Evolutionary conservation across 2,797 vertebrate species (phyloP), one percentile per base, ranked within the genome.

Genomic region (Epinephelus coioides): DNA sequence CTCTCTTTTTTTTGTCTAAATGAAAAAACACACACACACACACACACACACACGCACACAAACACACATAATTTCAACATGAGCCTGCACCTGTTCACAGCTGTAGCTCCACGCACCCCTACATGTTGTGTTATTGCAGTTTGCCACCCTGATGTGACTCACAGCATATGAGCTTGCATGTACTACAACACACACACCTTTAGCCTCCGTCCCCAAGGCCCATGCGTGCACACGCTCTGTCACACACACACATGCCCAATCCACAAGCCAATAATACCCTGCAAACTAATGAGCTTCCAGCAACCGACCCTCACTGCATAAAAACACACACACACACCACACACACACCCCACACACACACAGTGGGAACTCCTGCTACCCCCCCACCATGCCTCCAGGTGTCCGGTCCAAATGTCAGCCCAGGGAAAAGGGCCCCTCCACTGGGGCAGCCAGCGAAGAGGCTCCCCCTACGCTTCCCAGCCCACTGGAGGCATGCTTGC

Each of bases 341-440:
- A n/a, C n/a, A n/a, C n/a, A n/a, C n/a, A n/a, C n/a, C 53, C 78
- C 49, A 83, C 51, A 64, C 71, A 64, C 34, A 76, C 38, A 40
- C 38, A 87, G 66, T 76, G 63, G 82, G 88, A 83, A 77, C 14
- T 73, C 68, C 69, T 82, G 64, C 86, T 83, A 84, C 83, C 85
- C 81, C 81, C 93, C 92, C 86, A 79, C 87, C 70, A 88, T 82
- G 92, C 82, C 90, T 92, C 92, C 93, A 94, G 95, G 93, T 95
- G 94, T 94, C 91, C 63, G 25, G 86, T 86, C 86, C 86, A 95
- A 95, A 95, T 95, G 95, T 95, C 94, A 95, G 86, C 86, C 66
- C 79, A 85, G 91, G 91, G 86, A 91, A 93, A 90, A 87, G 85
- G 89, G 89, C 85, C 88, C 68, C 83, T 91, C 91, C 84, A 5